A percentile compares a stretch with the other conserved stretches of the same genome.
phyloP scores from a whole-genome alignment of 2,888 invertebrate species.

The Tridacna gigas region DNA sequence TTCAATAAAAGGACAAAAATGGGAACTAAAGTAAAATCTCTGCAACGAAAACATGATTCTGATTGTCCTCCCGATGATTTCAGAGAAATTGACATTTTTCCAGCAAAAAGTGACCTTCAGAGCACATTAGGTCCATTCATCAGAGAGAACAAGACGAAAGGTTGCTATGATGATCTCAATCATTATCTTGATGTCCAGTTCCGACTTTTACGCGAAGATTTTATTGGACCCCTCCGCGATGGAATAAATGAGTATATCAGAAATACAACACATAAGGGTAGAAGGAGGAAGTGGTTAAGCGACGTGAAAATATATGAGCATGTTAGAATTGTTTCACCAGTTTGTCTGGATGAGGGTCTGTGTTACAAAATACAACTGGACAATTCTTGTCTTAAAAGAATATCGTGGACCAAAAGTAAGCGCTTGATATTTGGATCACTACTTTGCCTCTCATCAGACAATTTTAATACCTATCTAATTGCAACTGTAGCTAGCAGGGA shows the following conservation, averaged over 20 bases:
- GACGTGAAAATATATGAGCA: conserved; percentile 63
- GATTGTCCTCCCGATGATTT: not conserved
- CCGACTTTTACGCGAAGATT: conserved; percentile 92
- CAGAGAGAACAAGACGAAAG: conserved; percentile 88
- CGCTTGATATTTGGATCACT: conserved; percentile 90
- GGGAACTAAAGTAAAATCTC: too few relatives aligned
- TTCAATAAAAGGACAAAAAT: too few relatives aligned
- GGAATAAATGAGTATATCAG: conserved; percentile 88
- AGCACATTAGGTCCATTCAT: conserved; percentile 84
- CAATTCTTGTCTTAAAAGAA: conserved; percentile 58
- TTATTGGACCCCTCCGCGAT: conserved; percentile 89
- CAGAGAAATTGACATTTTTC: not conserved
- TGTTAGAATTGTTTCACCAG: conserved; percentile 43
- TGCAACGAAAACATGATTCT: too few relatives aligned
- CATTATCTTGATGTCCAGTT: conserved; percentile 92
- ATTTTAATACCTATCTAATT: conserved; percentile 89
- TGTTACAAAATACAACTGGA: conserved; percentile 56
- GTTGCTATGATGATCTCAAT: conserved; percentile 88
- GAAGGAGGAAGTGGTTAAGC: conserved; percentile 32
- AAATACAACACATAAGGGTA: conserved; percentile 9
- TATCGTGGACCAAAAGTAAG: conserved; percentile 86
- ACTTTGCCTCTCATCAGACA: conserved; percentile 89
- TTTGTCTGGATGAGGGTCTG: conserved; percentile 48
- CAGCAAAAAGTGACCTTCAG: not conserved
- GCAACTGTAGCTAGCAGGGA: conserved; percentile 86